Conservation (phyloP, 2,797 vertebrate species). For the Pitangus sulphuratus region DNA sequence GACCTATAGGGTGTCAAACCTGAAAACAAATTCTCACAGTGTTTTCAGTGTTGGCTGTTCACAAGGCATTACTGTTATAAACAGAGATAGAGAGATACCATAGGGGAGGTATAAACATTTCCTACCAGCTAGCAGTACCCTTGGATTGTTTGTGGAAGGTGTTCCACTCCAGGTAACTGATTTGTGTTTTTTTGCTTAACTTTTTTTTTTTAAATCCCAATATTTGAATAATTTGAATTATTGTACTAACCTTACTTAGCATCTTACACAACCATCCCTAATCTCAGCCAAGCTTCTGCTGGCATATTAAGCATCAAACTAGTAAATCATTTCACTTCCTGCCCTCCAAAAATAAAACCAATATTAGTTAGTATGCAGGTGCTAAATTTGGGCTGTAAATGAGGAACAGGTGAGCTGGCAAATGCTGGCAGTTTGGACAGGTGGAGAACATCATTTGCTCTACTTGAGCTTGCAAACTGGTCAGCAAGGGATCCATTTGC, state of each 20-base stretch:
- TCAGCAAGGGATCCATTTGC: background rate
- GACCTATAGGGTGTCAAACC: conserved; percentile 76
- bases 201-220: background rate
- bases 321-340: conserved; percentile 24
- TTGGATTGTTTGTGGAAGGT: background rate
- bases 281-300: background rate
- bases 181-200: background rate
- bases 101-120: conserved; percentile 28
- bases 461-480: background rate
- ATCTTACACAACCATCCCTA: background rate
- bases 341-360: background rate
- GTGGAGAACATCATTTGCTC: background rate
- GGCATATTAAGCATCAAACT: background rate
- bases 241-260: conserved; percentile 31
- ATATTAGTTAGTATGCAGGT: background rate
- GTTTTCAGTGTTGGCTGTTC: conserved; percentile 81
- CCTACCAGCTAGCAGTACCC: conserved; percentile 43
- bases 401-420: conserved; percentile 40
- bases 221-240: background rate
- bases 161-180: conserved; percentile 5
- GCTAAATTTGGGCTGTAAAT: background rate
- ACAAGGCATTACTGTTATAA: conserved; percentile 78
- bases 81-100: conserved; percentile 80
- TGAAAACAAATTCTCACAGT: conserved; percentile 84
- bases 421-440: conserved; percentile 7